Percentiles rank a stretch among this genome's conserved stretches.
phyloP scores from a whole-genome alignment of 2,888 invertebrate genomes.

The Platynereis dumerilii region DNA sequence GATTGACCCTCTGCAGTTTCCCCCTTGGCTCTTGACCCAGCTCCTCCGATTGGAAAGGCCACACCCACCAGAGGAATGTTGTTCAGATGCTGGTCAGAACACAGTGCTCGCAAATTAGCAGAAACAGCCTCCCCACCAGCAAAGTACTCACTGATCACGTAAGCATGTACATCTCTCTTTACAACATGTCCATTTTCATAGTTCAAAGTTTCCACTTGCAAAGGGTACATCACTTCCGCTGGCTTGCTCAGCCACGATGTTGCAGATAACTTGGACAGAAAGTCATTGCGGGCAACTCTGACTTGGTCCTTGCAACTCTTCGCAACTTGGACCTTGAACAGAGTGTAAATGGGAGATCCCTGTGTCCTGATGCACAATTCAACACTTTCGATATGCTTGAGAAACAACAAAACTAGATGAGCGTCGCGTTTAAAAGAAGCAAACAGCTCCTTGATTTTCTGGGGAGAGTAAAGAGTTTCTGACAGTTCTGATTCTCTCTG shows the following conservation, averaged over 20 bases:
- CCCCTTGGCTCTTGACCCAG: not conserved
- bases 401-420: conserved; percentile 46
- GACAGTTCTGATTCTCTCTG: conserved; percentile 43
- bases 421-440: conserved; percentile 44
- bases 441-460: conserved; percentile 44
- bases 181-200: not conserved
- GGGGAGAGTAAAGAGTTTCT: conserved; percentile 41
- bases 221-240: conserved; percentile 10
- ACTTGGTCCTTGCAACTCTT: conserved; percentile 19
- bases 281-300: conserved; percentile 4
- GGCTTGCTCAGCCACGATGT: conserved; percentile 15
- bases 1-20: not conserved
- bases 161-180: conserved; percentile 10
- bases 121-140: conserved; percentile 27
- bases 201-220: conserved; percentile 18
- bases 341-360: conserved; percentile 3
- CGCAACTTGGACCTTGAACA: conserved; percentile 22
- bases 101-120: conserved; percentile 21
- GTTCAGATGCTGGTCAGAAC: conserved; percentile 28
- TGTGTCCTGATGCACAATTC: conserved; percentile 32
- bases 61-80: conserved; percentile 43
- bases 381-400: conserved; percentile 47
- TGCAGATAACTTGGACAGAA: conserved; percentile 2
- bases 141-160: conserved; percentile 30
- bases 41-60: conserved; percentile 34